phyloP scores from a whole-genome alignment of 2,113 vertebrate genomes.

The Cygnus buccinator region DNA sequence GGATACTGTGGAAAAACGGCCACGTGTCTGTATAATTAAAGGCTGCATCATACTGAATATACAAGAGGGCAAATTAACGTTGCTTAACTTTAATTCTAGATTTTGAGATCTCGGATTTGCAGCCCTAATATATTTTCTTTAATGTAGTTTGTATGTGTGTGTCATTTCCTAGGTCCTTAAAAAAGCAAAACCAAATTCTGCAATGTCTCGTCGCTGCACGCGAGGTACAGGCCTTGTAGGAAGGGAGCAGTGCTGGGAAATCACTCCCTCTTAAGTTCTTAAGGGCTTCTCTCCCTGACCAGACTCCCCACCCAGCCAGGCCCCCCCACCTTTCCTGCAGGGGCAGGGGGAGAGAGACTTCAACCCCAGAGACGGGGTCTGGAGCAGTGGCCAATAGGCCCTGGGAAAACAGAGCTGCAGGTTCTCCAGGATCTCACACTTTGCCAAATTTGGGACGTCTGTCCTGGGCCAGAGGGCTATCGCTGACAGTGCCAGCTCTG shows the following conservation, averaged over 20 bases:
- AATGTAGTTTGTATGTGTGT: neutral
- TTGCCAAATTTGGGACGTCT: neutral
- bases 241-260: neutral
- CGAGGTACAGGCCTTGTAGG: neutral
- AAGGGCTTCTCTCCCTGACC: neutral
- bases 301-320: neutral
- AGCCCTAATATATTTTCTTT: neutral
- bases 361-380: neutral
- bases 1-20: constrained; percentile 20
- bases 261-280: neutral
- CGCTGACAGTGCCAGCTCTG: neutral
- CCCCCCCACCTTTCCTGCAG: neutral
- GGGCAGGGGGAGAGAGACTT: neutral
- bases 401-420: neutral
- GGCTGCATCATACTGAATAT: constrained; percentile 36
- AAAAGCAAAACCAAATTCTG: neutral
- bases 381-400: neutral
- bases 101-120: neutral
- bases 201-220: neutral
- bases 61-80: constrained; percentile 33
- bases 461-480: neutral
- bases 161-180: neutral
- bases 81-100: constrained; percentile 1
- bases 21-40: constrained; percentile 54
- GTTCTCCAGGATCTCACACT: neutral